Percentiles rank a stretch among this genome's conserved stretches.
phyloP scores from a whole-genome alignment of 2,113 vertebrate genomes.

The Datnioides undecimradiatus region DNA sequence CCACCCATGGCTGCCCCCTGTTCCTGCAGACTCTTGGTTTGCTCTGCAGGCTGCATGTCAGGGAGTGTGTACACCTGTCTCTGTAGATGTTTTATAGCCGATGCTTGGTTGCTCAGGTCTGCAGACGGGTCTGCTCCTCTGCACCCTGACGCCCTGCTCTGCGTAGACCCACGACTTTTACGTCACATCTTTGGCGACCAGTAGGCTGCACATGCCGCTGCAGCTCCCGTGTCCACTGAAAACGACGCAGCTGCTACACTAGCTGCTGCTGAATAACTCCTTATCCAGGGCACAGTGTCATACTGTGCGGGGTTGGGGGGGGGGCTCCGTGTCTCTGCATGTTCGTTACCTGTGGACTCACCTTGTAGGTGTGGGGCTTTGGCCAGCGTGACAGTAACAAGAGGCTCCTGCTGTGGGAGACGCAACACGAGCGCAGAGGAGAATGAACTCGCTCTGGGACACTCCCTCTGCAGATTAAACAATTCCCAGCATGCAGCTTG shows the following conservation, averaged over 20 bases:
- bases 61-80: no score
- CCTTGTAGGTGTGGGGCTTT: neutral
- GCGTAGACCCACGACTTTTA: neutral
- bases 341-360: slow-evolving; percentile 1
- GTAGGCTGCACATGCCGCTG: no score
- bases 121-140: neutral
- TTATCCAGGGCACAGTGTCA: no score
- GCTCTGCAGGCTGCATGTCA: neutral
- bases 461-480: slow-evolving; percentile 53
- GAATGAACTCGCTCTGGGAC: slow-evolving; percentile 57
- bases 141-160: no score
- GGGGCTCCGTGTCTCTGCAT: neutral
- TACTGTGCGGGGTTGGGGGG: no score
- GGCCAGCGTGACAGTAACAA: slow-evolving; percentile 31
- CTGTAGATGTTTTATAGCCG: no score
- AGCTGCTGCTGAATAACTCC: no score
- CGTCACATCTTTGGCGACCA: neutral
- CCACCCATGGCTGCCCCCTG: no score
- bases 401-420: slow-evolving; percentile 39
- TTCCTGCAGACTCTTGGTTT: no score
- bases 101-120: neutral
- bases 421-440: slow-evolving; percentile 14
- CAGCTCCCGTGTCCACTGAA: neutral
- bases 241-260: no score
- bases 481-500: slow-evolving; percentile 32